phyloP scores from a whole-genome alignment of 2,888 invertebrate genomes.

The Thymelicus sylvestris region DNA sequence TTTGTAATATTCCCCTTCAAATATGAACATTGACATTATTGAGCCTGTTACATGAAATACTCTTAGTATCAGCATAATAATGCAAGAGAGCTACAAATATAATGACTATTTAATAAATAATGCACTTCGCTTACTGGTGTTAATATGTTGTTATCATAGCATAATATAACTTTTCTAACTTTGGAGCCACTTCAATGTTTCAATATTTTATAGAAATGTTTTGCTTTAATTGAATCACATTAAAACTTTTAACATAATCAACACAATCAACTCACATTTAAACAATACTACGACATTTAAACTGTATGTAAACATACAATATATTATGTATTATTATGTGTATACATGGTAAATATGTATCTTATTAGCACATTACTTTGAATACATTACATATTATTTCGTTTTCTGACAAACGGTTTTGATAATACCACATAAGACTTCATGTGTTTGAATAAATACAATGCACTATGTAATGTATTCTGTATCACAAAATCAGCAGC shows the following conservation, averaged over 20 bases:
- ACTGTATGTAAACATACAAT: too few species aligned
- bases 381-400: too few species aligned
- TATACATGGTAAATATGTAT: too few species aligned
- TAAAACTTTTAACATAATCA: too few species aligned
- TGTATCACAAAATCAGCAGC: conserved; percentile 2
- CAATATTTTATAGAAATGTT: conserved; percentile 4
- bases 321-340: too few species aligned
- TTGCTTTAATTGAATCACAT: neutral
- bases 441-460: neutral
- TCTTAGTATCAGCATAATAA: conserved; percentile 26
- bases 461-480: neutral
- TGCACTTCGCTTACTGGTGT: conserved; percentile 23
- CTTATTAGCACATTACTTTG: too few species aligned
- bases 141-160: conserved; percentile 15
- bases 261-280: too few species aligned
- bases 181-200: neutral
- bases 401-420: too few species aligned
- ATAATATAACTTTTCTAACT: neutral
- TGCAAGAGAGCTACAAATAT: conserved; percentile 29
- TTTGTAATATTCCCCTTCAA: conserved; percentile 46
- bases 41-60: conserved; percentile 11
- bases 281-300: too few species aligned
- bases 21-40: conserved; percentile 29
- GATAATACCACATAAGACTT: too few species aligned
- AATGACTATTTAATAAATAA: conserved; percentile 19